Evolutionary conservation across 2,113 vertebrate genomes (phyloP).

Genomic region (Tachysurus fulvidraco): DNA sequence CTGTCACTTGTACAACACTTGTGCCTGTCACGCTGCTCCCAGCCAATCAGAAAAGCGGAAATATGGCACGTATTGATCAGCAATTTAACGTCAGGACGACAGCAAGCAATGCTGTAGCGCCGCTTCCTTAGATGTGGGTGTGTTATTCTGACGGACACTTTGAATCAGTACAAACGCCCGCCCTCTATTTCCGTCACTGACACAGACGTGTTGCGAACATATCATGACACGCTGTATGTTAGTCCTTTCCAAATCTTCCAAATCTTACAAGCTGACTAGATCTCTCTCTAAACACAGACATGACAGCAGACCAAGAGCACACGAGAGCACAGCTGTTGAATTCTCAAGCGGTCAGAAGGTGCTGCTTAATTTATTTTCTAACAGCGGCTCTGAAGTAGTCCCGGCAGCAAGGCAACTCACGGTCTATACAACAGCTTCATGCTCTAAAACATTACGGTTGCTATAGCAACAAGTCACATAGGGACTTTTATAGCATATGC

Average conservation of each 20-base stretch:
- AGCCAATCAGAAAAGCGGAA: conserved; percentile 29
- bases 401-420: neutral
- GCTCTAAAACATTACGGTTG: neutral
- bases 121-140: neutral
- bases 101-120: neutral
- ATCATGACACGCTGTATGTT: neutral
- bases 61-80: neutral
- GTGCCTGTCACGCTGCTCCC: neutral
- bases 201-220: neutral
- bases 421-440: neutral
- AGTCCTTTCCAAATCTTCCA: too few species aligned
- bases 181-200: neutral
- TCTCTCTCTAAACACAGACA: neutral
- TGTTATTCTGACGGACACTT: neutral
- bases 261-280: neutral
- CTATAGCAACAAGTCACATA: neutral
- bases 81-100: neutral
- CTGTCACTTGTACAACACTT: conserved; percentile 36
- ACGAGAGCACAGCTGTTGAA: neutral
- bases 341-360: neutral
- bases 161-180: neutral
- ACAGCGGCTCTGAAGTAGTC: neutral
- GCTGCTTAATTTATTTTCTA: neutral
- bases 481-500: neutral
- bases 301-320: neutral